Evolutionary conservation across 2,888 invertebrate species (phyloP).

Genomic region (Diaphora mendica): DNA sequence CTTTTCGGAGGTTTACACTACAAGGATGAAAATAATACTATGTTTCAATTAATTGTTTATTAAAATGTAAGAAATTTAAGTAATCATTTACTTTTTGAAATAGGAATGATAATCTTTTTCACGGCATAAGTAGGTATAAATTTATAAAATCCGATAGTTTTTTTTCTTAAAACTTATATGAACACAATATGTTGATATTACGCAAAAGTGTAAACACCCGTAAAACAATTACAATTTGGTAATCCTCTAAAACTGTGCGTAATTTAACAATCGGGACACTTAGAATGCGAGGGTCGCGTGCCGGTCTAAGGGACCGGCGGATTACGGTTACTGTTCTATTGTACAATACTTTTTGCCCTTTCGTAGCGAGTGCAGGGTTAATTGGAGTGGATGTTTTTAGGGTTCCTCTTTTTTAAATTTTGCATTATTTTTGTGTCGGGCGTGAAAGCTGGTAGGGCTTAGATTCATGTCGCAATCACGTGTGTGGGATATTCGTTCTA

Average conservation of each 20-base stretch:
- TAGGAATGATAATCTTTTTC: too few species aligned
- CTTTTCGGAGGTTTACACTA: too few species aligned
- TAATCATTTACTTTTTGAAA: too few species aligned
- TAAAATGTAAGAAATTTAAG: too few species aligned
- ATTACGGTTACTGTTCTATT: constrained; percentile 70
- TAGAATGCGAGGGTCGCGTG: constrained; percentile 54
- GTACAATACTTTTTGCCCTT: constrained; percentile 58
- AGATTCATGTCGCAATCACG: constrained; percentile 13
- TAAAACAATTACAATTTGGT: constrained; percentile 51
- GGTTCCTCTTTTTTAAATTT: constrained; percentile 36
- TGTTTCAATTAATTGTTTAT: too few species aligned
- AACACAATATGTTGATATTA: constrained; percentile 16
- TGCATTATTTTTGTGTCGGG: constrained; percentile 35
- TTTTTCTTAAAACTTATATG: background rate
- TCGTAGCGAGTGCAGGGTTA: constrained; percentile 54
- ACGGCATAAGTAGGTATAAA: too few species aligned
- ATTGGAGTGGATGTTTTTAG: constrained; percentile 54
- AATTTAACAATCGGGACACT: constrained; percentile 55
- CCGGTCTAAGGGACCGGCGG: constrained; percentile 56
- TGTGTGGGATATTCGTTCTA: constrained; percentile 14
- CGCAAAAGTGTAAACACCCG: constrained; percentile 42
- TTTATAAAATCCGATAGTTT: too few species aligned
- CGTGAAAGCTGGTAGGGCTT: constrained; percentile 16
- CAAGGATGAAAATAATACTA: too few species aligned
- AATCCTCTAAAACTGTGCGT: constrained; percentile 49